A percentile compares a stretch with the other conserved stretches of the same genome.
These are phyloP conservation scores for Cottoperca gobio DNA, from an alignment of 2,797 vertebrate species.

Conservation along the genomic window DNA sequence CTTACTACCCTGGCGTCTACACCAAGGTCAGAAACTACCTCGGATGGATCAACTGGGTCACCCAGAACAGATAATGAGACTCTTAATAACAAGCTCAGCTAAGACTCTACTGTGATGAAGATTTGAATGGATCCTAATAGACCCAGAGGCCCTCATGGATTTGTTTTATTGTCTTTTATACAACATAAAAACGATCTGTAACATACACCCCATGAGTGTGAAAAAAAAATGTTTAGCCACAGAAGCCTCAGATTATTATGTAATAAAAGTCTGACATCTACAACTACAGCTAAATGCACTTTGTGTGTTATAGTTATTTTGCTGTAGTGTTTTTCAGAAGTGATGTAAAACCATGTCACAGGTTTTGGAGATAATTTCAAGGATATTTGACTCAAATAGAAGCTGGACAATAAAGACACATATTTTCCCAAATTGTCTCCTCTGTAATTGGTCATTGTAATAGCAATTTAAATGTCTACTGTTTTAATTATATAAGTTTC, in stretches of 20 bases:
- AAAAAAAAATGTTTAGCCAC: too few species aligned
- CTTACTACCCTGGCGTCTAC: slow-evolving; percentile 86
- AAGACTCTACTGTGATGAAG: slow-evolving; percentile 9
- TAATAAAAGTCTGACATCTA: neutral
- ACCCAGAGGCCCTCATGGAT: neutral
- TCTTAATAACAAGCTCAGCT: neutral
- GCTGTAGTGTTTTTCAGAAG: slow-evolving; percentile 8
- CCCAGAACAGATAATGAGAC: slow-evolving; percentile 43
- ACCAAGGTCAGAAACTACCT: slow-evolving; percentile 83
- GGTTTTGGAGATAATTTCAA: slow-evolving; percentile 3
- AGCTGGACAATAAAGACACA: slow-evolving; percentile 49
- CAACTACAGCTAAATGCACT: slow-evolving; percentile 12
- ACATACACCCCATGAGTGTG: neutral
- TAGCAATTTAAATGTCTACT: too few species aligned
- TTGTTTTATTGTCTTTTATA: slow-evolving; percentile 2
- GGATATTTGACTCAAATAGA: slow-evolving; percentile 14
- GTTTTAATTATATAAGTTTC: too few species aligned
- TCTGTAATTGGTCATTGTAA: slow-evolving; percentile 9
- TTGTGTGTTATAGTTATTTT: slow-evolving; percentile 17
- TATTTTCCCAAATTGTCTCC: slow-evolving; percentile 55
- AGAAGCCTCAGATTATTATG: neutral
- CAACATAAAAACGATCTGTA: neutral
- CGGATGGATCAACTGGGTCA: slow-evolving; percentile 79
- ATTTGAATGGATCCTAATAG: slow-evolving; percentile 15
- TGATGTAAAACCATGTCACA: slow-evolving; percentile 14